Evolutionary conservation across 2,797 vertebrate species (phyloP).

Genomic region (Onychomys leucogaster): DNA sequence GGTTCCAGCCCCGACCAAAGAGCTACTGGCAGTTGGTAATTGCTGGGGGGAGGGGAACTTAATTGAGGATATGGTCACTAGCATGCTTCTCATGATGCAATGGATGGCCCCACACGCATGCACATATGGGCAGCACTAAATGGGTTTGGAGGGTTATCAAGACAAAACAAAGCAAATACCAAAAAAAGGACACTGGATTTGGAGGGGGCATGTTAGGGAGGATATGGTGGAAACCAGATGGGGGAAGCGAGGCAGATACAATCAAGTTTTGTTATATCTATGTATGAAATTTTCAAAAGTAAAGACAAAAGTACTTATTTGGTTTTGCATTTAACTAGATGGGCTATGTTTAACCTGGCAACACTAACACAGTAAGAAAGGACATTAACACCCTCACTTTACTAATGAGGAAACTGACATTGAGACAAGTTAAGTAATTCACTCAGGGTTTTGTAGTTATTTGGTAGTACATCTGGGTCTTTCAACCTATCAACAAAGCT

Average conservation of each 20-base stretch:
- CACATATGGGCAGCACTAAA: neutral
- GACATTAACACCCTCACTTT: conserved; percentile 1
- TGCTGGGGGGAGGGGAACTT: neutral
- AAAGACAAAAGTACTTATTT: neutral
- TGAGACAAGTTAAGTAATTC: conserved; percentile 6
- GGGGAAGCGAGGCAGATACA: too few species aligned
- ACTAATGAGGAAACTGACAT: neutral
- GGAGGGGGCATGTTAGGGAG: neutral
- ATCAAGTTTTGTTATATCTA: neutral
- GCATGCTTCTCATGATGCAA: neutral
- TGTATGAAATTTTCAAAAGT: neutral
- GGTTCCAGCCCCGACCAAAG: neutral
- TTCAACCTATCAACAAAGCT: conserved; percentile 1
- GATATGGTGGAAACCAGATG: neutral
- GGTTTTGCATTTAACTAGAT: neutral
- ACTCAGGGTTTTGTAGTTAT: neutral
- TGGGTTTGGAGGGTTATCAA: neutral
- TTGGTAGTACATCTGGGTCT: neutral
- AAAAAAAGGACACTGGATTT: neutral
- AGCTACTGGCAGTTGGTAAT: neutral
- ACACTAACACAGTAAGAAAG: neutral
- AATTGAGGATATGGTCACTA: neutral
- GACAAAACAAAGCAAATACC: neutral
- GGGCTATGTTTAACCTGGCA: neutral
- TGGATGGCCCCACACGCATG: neutral